Base-by-base conservation (phyloP, 2,797 vertebrate genomes). In the Rousettus madagascariensis region DNA sequence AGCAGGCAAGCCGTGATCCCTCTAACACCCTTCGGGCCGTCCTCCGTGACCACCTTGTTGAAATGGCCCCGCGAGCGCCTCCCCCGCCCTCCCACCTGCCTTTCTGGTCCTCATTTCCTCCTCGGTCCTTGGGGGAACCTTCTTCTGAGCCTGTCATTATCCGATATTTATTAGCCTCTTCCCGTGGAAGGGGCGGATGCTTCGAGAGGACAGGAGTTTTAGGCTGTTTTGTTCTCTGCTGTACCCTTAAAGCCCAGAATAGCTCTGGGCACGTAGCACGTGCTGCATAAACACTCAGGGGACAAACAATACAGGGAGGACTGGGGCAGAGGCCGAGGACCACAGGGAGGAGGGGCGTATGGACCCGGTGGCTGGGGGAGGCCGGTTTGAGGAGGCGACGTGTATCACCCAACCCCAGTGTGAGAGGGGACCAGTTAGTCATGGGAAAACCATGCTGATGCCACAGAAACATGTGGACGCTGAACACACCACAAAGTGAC, bases 111-210 rank as follows among this genome's bases (percentile, higher is more conserved):
- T 11, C 1, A 7, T 28, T 38, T 33, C 15, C 24, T 20, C 55
- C 41, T 6, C 1, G 28, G 16, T 26, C 26, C 61, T 49, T 11
- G 17, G 33, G 49, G 15, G 49, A 49, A 49, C 49, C 9, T 0
- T 72, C 53, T 30, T 28, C 33, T 10, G 65, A 80, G 0, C 0
- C 15, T 5, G 28, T 33, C 10, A 17, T 0, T 0, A 1, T 9
- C 43, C n/a, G 79, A 41, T 5, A 11, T 30, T 19, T 53, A 20
- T 33, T 8, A 30, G 53, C 15, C 17, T 15, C 13, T 36, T 12
- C 33, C 6, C 3, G 3, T 0, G 6, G 28, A 16, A 26, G 0
- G 13, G 33, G n/a, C 0, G 10, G 33, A 46, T 0, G 20, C 33
- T 49, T 5, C n/a, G 9, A 38, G 46, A 49, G 33, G 41, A 26